A percentile compares a stretch with the other conserved stretches of the same genome.
Conservation (phyloP, 2,797 vertebrate species). For the Leptatherina wallacei region DNA sequence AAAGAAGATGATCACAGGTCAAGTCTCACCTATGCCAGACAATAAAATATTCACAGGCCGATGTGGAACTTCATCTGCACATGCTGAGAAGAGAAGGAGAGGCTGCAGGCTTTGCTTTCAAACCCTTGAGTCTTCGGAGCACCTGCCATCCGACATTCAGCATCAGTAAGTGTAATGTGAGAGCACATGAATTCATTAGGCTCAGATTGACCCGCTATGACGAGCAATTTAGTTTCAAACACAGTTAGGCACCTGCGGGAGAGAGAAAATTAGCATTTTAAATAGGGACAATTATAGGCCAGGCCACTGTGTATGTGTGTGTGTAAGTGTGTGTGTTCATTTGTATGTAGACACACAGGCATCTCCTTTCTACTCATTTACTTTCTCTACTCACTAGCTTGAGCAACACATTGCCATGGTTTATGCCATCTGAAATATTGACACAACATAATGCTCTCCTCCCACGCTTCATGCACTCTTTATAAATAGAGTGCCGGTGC, state of each 20-base stretch:
- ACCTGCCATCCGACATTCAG: conserved; percentile 50
- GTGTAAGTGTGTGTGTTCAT: conserved; percentile 25
- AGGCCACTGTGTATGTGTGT: conserved; percentile 58
- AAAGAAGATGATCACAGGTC: conserved; percentile 52
- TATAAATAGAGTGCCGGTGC: conserved; percentile 65
- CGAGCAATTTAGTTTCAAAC: conserved; percentile 79
- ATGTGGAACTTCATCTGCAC: conserved; percentile 48
- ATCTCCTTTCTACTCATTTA: conserved; percentile 46
- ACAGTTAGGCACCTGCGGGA: conserved; percentile 76
- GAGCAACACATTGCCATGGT: conserved; percentile 44
- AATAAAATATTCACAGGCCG: conserved; percentile 61
- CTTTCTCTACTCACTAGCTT: conserved; percentile 46
- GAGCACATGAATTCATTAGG: conserved; percentile 72
- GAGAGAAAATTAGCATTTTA: conserved; percentile 78
- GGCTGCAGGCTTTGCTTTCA: conserved; percentile 45
- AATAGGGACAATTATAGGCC: conserved; percentile 78
- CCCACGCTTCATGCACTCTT: conserved; percentile 68
- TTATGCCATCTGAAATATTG: conserved; percentile 64
- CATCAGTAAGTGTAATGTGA: conserved; percentile 62
- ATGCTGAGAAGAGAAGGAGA: conserved; percentile 25
- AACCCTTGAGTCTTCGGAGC: conserved; percentile 16
- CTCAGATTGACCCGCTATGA: conserved; percentile 74
- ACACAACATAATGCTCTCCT: conserved; percentile 69
- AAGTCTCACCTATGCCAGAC: conserved; percentile 28
- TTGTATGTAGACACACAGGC: conserved; percentile 23